phyloP scores from a whole-genome alignment of 2,888 invertebrate genomes.

The Trissolcus japonicus region DNA sequence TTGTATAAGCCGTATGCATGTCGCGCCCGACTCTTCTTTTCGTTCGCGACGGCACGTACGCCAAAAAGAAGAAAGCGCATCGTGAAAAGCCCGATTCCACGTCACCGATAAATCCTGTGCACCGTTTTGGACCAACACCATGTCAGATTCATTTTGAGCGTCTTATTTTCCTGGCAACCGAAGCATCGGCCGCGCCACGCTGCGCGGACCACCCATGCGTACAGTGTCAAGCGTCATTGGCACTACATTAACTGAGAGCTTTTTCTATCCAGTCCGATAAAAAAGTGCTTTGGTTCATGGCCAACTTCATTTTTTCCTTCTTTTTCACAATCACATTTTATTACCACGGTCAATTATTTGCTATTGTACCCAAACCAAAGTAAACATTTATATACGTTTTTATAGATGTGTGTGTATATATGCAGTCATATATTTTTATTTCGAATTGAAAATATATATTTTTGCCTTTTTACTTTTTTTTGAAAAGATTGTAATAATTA shows the following conservation, averaged over 20 bases:
- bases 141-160: slow-evolving; percentile 59
- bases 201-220: slow-evolving; percentile 59
- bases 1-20: slow-evolving; percentile 36
- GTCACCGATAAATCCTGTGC: slow-evolving; percentile 52
- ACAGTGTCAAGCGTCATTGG: slow-evolving; percentile 52
- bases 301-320: slow-evolving; percentile 8
- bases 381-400: too few relatives aligned
- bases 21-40: slow-evolving; percentile 23
- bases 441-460: too few relatives aligned
- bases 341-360: slow-evolving; percentile 18
- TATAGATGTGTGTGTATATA: too few relatives aligned
- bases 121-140: slow-evolving; percentile 33
- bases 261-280: slow-evolving; percentile 26
- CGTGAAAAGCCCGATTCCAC: slow-evolving; percentile 45
- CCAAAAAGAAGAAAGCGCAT: slow-evolving; percentile 29
- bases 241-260: slow-evolving; percentile 40
- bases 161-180: slow-evolving; percentile 57
- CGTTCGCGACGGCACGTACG: slow-evolving; percentile 36
- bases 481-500: too few relatives aligned
- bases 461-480: too few relatives aligned
- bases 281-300: slow-evolving; percentile 39
- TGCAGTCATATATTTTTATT: too few relatives aligned
- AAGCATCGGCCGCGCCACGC: slow-evolving; percentile 17
- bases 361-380: neutral
- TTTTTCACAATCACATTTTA: neutral